Conservation (phyloP, 2,888 invertebrate species). For the Drosophila neoperkinsi region DNA sequence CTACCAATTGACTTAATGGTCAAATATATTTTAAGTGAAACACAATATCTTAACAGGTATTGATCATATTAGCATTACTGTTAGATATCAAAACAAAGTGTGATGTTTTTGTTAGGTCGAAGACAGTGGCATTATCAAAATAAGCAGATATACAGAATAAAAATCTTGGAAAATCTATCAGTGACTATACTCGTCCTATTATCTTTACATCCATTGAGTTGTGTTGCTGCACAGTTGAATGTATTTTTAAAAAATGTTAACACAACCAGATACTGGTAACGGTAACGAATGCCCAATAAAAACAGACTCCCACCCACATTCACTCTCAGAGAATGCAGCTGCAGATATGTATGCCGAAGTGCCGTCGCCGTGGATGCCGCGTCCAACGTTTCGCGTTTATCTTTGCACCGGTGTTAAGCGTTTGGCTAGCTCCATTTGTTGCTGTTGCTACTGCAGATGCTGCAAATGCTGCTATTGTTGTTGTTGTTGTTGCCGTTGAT, state of each 20-base stretch:
- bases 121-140: background rate
- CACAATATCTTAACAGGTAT: background rate
- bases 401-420: slow-evolving; percentile 45
- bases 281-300: slow-evolving; percentile 18
- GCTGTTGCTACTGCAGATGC: slow-evolving; percentile 38
- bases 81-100: background rate
- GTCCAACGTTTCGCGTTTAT: slow-evolving; percentile 32
- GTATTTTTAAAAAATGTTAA: background rate
- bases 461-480: slow-evolving; percentile 24
- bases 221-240: background rate
- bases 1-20: background rate
- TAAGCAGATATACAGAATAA: background rate
- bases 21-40: background rate
- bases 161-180: background rate
- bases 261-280: background rate
- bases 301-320: background rate
- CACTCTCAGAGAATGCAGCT: slow-evolving; percentile 36
- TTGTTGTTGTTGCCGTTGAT: slow-evolving; percentile 60
- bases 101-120: background rate
- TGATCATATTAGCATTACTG: background rate
- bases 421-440: slow-evolving; percentile 43
- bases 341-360: slow-evolving; percentile 33
- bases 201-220: background rate
- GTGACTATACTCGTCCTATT: background rate
- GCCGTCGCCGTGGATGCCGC: slow-evolving; percentile 38